A percentile compares a stretch with the other conserved stretches of the same genome.
phyloP scores from a whole-genome alignment of 2,797 vertebrate species.

The Myotis daubentonii region DNA sequence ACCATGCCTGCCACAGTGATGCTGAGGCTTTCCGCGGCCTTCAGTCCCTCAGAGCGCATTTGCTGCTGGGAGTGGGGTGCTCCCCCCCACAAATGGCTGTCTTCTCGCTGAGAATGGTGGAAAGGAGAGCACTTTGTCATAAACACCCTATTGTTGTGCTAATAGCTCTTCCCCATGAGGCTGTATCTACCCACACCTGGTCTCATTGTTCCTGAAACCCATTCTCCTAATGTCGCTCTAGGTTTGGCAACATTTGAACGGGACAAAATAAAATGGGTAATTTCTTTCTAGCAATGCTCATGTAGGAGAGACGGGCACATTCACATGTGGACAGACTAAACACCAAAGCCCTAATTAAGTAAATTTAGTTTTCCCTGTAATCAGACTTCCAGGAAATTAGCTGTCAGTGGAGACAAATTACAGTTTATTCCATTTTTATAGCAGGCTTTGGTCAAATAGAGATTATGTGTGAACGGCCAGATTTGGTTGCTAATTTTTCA shows the following conservation, averaged over 20 bases:
- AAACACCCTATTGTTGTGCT: conserved; percentile 69
- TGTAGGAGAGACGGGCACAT: conserved; percentile 78
- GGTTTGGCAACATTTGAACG: conserved; percentile 76
- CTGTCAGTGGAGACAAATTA: conserved; percentile 85
- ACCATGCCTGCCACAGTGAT: neutral
- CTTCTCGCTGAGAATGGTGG: conserved; percentile 64
- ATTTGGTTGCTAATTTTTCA: conserved; percentile 77
- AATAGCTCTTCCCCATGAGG: conserved; percentile 47
- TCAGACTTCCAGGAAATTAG: conserved; percentile 87
- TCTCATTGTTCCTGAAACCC: conserved; percentile 70
- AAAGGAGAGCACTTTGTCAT: conserved; percentile 60
- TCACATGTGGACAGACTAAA: conserved; percentile 79
- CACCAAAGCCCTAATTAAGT: conserved; percentile 83
- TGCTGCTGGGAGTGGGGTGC: conserved; percentile 45
- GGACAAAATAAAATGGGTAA: conserved; percentile 72
- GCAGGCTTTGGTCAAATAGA: conserved; percentile 83
- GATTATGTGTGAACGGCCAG: conserved; percentile 80
- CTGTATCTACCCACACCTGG: conserved; percentile 70
- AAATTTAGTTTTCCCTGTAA: conserved; percentile 86
- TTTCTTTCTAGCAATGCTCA: conserved; percentile 73
- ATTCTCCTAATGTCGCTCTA: conserved; percentile 79
- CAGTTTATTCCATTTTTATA: conserved; percentile 82
- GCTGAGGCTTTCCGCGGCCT: conserved; percentile 12
- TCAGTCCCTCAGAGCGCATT: conserved; percentile 55
- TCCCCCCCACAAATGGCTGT: conserved; percentile 60